Evolutionary conservation across 2,113 vertebrate genomes (phyloP).

Genomic region (Burhinus bistriatus): DNA sequence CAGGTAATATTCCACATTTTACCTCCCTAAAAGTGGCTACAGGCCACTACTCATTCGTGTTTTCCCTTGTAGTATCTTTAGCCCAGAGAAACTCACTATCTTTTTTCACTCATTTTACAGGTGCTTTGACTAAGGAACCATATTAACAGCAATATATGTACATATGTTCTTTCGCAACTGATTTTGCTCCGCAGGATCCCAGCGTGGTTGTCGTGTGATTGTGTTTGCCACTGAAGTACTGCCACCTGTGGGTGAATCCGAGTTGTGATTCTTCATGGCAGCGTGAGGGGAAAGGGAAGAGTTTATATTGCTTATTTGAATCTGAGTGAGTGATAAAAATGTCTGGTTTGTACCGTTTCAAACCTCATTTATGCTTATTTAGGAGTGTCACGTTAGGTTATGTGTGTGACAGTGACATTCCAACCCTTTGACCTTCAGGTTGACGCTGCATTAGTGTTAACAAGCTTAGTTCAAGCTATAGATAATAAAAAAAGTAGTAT

Average conservation of each 20-base stretch:
- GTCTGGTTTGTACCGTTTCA: background rate
- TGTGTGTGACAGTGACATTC: background rate
- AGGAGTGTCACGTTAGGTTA: background rate
- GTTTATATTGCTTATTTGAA: background rate
- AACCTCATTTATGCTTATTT: background rate
- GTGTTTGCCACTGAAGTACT: conserved; percentile 31
- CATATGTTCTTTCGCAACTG: background rate
- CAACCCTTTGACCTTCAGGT: background rate
- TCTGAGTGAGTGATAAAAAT: background rate
- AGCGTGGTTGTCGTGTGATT: rapidly evolving
- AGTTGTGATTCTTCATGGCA: background rate
- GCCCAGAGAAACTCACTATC: background rate
- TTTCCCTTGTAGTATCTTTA: conserved; percentile 21
- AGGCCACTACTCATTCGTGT: conserved; percentile 53
- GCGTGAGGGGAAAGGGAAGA: background rate
- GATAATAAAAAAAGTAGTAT: background rate
- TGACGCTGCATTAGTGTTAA: background rate
- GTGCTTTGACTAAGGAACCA: background rate
- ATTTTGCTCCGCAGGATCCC: background rate
- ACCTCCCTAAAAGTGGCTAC: conserved; percentile 37
- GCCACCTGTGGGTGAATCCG: conserved; percentile 15
- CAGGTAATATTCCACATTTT: conserved; percentile 34
- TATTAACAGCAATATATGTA: background rate
- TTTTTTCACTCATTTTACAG: background rate
- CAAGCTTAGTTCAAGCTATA: background rate